These are phyloP conservation scores for Astreopora myriophthalma DNA, from an alignment of 64 coral and sea anemone species.

Conservation along the genomic window DNA sequence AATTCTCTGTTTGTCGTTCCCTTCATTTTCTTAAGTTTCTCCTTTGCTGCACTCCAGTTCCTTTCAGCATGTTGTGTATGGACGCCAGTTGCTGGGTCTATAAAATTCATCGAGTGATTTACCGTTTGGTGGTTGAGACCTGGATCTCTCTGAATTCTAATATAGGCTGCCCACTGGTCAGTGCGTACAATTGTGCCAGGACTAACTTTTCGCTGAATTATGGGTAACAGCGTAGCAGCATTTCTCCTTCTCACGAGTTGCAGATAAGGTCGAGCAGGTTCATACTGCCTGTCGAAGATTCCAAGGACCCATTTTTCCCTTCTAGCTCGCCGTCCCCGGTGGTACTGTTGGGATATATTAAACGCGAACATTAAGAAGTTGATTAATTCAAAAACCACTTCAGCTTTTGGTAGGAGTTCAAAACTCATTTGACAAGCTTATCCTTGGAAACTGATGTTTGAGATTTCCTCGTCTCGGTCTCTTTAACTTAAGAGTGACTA, in stretches of 20 bases:
- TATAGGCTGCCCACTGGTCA: conserved; percentile 37
- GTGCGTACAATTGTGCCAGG: not conserved
- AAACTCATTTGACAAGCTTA: not conserved
- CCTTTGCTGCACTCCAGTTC: conserved; percentile 25
- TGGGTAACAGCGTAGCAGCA: not conserved
- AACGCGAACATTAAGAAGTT: not conserved
- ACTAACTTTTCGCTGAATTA: conserved; percentile 20
- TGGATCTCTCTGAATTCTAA: conserved; percentile 4
- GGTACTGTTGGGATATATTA: not conserved
- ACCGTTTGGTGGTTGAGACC: not conserved
- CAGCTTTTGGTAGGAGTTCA: not conserved
- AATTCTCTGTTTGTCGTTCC: conserved; percentile 21
- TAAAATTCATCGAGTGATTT: conserved; percentile 28
- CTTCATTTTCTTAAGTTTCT: conserved; percentile 18
- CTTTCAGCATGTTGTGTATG: conserved; percentile 35
- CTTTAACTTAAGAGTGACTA: not conserved
- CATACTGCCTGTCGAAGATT: conserved; percentile 33
- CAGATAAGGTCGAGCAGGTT: conserved; percentile 31
- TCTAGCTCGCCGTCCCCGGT: conserved; percentile 39
- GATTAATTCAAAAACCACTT: not conserved
- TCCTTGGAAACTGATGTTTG: not conserved
- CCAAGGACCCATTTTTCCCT: conserved; percentile 53
- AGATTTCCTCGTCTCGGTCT: not conserved
- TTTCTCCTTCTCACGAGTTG: conserved; percentile 7
- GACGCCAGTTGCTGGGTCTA: conserved; percentile 43